A percentile compares a stretch with the other conserved stretches of the same genome.
Evolutionary conservation across 2,797 vertebrate species (phyloP).

Genomic region (Heteromormyrus szaboi): DNA sequence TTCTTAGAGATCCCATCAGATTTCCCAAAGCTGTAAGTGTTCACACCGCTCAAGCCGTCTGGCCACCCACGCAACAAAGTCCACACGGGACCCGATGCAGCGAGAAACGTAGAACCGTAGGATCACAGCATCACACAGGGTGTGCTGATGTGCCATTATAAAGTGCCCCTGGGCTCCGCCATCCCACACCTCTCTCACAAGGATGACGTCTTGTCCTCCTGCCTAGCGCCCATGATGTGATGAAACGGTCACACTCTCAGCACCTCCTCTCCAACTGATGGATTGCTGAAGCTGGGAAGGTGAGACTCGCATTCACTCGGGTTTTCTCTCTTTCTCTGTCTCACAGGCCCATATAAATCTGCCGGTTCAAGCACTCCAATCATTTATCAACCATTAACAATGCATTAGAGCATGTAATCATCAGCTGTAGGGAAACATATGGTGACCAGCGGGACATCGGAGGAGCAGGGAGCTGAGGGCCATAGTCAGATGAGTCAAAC

Average conservation of each 20-base stretch:
- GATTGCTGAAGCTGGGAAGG: neutral
- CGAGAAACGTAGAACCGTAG: neutral
- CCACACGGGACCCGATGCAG: neutral
- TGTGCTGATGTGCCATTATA: neutral
- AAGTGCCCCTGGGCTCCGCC: neutral
- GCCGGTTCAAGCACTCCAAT: constrained; percentile 38
- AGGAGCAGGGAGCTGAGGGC: constrained; percentile 42
- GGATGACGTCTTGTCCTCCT: neutral
- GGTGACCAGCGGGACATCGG: constrained; percentile 32
- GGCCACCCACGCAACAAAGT: neutral
- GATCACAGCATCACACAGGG: neutral
- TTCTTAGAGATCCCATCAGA: neutral
- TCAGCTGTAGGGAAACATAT: constrained; percentile 33
- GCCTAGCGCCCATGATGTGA: neutral
- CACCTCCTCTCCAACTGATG: neutral
- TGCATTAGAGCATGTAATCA: constrained; percentile 36
- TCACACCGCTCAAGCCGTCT: neutral
- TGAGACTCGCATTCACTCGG: neutral
- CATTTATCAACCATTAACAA: constrained; percentile 48
- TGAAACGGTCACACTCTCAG: neutral
- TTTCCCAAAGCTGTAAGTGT: neutral
- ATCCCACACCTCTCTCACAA: neutral
- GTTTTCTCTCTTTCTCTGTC: constrained; percentile 17
- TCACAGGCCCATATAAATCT: constrained; percentile 26
- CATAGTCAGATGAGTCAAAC: constrained; percentile 43